Percentiles rank a stretch among this genome's conserved stretches.
phyloP scores from a whole-genome alignment of 2,888 invertebrate species.

The Gari tellinella region DNA sequence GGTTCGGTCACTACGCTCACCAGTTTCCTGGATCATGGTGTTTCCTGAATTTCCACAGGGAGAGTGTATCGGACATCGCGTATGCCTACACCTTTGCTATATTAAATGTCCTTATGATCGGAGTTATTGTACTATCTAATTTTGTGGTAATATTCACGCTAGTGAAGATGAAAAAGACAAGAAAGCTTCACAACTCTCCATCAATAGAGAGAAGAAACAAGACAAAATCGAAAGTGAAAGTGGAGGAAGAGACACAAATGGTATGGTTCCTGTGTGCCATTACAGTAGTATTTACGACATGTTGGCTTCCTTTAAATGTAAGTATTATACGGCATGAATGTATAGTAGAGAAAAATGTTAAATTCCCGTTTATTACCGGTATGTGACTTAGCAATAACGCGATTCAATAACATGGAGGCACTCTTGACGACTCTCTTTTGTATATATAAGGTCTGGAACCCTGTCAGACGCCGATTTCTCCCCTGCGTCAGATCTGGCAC shows the following conservation, averaged over 20 bases:
- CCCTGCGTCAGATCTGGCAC: too few species aligned
- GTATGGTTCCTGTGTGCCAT: conserved; percentile 82
- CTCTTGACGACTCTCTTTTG: too few species aligned
- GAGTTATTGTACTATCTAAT: conserved; percentile 71
- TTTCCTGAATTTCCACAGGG: conserved; percentile 82
- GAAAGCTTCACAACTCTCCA: conserved; percentile 65
- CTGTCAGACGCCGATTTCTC: too few species aligned
- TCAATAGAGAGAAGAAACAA: conserved; percentile 59
- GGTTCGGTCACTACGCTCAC: conserved; percentile 81
- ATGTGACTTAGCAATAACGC: too few species aligned
- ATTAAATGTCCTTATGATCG: conserved; percentile 74
- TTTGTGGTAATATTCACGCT: conserved; percentile 73
- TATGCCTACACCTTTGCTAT: conserved; percentile 79
- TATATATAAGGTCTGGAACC: too few species aligned
- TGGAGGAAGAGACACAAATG: conserved; percentile 83
- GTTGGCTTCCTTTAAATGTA: conserved; percentile 83
- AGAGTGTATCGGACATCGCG: conserved; percentile 64
- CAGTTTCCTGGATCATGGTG: conserved; percentile 84
- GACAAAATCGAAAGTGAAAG: conserved; percentile 52
- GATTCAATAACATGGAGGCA: too few species aligned
- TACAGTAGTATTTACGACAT: conserved; percentile 80
- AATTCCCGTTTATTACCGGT: too few species aligned
- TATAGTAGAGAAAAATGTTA: too few species aligned
- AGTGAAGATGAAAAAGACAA: conserved; percentile 71
- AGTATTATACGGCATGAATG: conserved; percentile 44